A percentile compares a stretch with the other conserved stretches of the same genome.
phyloP scores from a whole-genome alignment of 2,797 vertebrate genomes.

The Sylvilagus floridanus region DNA sequence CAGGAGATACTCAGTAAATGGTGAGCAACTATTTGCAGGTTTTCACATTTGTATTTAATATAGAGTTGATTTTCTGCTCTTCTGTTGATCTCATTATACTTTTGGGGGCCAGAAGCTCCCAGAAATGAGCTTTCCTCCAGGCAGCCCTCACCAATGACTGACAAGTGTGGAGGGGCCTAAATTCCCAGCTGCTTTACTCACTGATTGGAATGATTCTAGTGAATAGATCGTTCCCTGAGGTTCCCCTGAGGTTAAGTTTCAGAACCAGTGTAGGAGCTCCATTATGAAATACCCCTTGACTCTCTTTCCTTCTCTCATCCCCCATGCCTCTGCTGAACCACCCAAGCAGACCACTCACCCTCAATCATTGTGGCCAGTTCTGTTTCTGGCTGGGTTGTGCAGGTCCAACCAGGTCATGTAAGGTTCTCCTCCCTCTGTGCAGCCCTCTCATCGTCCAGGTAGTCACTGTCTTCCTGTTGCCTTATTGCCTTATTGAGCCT shows the following conservation, averaged over 20 bases:
- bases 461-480: neutral
- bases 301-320: neutral
- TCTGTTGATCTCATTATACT: neutral
- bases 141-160: neutral
- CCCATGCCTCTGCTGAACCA: neutral
- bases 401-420: neutral
- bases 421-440: neutral
- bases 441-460: neutral
- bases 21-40: neutral
- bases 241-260: neutral
- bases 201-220: neutral
- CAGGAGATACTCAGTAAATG: neutral
- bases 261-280: neutral
- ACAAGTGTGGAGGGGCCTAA: neutral
- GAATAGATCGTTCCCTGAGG: neutral
- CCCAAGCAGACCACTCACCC: neutral
- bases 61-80: neutral
- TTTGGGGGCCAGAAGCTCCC: neutral
- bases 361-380: neutral
- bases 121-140: neutral
- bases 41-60: conserved; percentile 49
- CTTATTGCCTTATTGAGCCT: neutral
- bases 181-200: neutral
- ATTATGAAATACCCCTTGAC: neutral
- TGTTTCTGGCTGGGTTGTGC: neutral